Base-by-base conservation (phyloP, 2,888 invertebrate genomes). In the Agonopterix alstromeriana region DNA sequence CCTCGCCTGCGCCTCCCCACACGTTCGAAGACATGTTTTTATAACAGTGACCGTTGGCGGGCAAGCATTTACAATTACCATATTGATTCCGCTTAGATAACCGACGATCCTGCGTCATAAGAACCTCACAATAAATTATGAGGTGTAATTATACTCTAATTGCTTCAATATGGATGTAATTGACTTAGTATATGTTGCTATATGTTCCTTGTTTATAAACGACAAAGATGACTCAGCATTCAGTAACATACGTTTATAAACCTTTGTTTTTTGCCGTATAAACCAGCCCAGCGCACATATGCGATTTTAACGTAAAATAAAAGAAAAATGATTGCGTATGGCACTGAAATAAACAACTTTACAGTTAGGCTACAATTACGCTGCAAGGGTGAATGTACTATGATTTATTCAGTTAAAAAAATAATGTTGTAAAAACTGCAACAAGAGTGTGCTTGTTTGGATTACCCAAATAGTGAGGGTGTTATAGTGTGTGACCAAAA, bases 21-120 rank as follows among this genome's bases (percentile, higher is more conserved):
- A 62, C 63, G 57, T 61, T 53, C 17, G 14, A 43, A 41, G 42
- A 40, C 46, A 47, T 51, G 49, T 56, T 68, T 68, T 67, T 67
- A 63, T 67, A 56, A n/a, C 52, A 56, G 54, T 67, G 71, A 67
- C 78, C 73, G 79, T 79, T 77, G 67, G 60, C 58, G 57, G 57
- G 53, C 57, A 56, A 57, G 61, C 65, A 58, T 61, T 67, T 52
- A 62, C 62, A 66, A 83, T 78, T 81, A 77, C 60, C 73, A 81
- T 83, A 82, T 77, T 76, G 82, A 83, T 82, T 76, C 72, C 61
- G 63, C 65, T 58, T 52, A 61, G 77, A 83, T 77, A 82, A 76
- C 64, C 47, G 57, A 64, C 47, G 57, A 58, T 57, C 55, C 51
- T 49, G 52, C 48, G 51, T 53, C 51, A 8, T 48, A 38, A 42